Conservation (phyloP, 64 coral and sea anemone species). For the Montipora sp. region DNA sequence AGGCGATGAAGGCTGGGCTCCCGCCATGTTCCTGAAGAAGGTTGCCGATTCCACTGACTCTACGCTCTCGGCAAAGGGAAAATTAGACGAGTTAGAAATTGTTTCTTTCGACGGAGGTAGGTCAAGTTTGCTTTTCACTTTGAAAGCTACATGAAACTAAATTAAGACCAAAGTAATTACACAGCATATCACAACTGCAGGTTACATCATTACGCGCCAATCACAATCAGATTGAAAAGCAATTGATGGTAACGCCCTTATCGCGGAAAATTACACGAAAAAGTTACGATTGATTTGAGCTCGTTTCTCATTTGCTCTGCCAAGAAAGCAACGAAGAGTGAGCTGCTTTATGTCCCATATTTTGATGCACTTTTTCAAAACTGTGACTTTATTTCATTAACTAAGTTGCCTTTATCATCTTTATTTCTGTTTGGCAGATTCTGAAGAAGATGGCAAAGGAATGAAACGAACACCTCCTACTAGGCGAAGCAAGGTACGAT, state of each 20-base stretch:
- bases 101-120: slow-evolving; percentile 3
- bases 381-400: not conserved
- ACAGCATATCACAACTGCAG: not conserved
- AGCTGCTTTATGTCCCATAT: not conserved
- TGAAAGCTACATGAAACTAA: not conserved
- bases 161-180: not conserved
- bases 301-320: too few species aligned
- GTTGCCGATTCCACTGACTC: slow-evolving; percentile 13
- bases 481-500: slow-evolving; percentile 17
- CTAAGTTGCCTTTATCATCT: not conserved
- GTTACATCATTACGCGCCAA: not conserved
- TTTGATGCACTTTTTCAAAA: not conserved
- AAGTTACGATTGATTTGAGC: too few species aligned
- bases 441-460: not conserved
- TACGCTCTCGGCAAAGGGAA: not conserved
- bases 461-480: slow-evolving; percentile 7
- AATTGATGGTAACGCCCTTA: too few species aligned
- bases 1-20: slow-evolving; percentile 65
- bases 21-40: slow-evolving; percentile 58
- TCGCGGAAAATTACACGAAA: too few species aligned
- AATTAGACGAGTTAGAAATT: not conserved
- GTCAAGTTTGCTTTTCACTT: not conserved
- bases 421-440: not conserved
- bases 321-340: too few species aligned
- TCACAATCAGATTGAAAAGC: not conserved